phyloP scores from a whole-genome alignment of 2,888 invertebrate species.

The Eugnorisma glareosa region DNA sequence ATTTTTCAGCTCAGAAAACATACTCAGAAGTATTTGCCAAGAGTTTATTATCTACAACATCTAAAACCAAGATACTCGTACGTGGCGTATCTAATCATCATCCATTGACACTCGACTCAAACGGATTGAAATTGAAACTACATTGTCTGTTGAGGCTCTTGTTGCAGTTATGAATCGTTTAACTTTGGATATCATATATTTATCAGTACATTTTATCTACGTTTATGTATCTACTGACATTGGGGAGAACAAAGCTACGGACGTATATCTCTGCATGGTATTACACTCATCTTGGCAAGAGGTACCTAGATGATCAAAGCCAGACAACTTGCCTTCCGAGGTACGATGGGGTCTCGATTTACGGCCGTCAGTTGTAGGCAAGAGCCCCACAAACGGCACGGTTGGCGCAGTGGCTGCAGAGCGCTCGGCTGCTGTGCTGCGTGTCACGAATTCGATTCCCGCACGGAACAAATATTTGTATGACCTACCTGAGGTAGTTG shows the following conservation, averaged over 20 bases:
- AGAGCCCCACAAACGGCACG: background rate
- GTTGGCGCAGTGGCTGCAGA: background rate
- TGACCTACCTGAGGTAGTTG: too few species aligned
- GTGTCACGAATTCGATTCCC: too few species aligned
- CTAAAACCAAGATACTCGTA: slow-evolving; percentile 27
- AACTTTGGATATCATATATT: slow-evolving; percentile 12
- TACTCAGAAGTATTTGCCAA: slow-evolving; percentile 7
- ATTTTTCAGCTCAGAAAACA: background rate
- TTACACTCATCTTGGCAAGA: background rate
- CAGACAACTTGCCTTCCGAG: background rate
- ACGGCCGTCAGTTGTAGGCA: background rate
- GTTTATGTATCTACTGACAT: background rate
- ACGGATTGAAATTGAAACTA: background rate
- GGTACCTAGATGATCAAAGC: background rate
- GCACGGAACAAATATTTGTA: too few species aligned
- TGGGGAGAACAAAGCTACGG: background rate
- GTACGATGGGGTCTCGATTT: background rate
- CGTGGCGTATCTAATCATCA: slow-evolving; percentile 29
- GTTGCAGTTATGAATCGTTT: slow-evolving; percentile 16
- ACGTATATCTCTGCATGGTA: background rate
- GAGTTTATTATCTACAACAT: slow-evolving; percentile 33
- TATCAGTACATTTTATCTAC: slow-evolving; percentile 15
- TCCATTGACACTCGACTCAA: slow-evolving; percentile 17
- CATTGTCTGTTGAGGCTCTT: slow-evolving; percentile 15
- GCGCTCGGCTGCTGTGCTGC: background rate